These are phyloP conservation scores for Euzophera pinguis DNA, from an alignment of 2,888 invertebrate species.

Conservation along the genomic window DNA sequence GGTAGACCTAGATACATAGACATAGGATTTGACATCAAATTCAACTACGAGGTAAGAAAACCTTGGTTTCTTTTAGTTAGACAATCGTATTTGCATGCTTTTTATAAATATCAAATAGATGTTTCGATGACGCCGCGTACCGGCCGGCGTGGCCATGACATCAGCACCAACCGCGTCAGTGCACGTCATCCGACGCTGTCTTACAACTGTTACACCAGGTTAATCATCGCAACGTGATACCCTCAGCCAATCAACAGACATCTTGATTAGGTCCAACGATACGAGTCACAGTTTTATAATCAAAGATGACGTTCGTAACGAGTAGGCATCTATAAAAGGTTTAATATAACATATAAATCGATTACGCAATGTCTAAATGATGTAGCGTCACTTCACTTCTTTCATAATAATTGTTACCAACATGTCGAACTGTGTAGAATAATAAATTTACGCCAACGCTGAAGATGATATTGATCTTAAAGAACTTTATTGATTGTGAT, in stretches of 20 bases:
- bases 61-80: background rate
- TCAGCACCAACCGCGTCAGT: slow-evolving; percentile 60
- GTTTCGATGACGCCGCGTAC: slow-evolving; percentile 42
- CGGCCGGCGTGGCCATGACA: slow-evolving; percentile 61
- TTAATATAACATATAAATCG: background rate
- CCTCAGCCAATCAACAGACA: slow-evolving; percentile 44
- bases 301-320: slow-evolving; percentile 5
- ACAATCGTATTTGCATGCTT: slow-evolving; percentile 15
- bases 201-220: slow-evolving; percentile 48
- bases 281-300: slow-evolving; percentile 13
- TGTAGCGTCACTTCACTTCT: slow-evolving; percentile 5
- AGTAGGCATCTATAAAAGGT: background rate
- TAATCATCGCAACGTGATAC: slow-evolving; percentile 56
- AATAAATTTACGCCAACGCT: background rate
- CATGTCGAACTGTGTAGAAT: background rate
- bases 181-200: slow-evolving; percentile 59
- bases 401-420: slow-evolving; percentile 5
- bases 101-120: slow-evolving; percentile 16
- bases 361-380: background rate
- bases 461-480: slow-evolving; percentile 15
- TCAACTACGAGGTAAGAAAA: background rate
- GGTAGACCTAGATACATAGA: too few species aligned
- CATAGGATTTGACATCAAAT: background rate
- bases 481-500: slow-evolving; percentile 24
- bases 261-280: slow-evolving; percentile 48